Evolutionary conservation across 2,113 vertebrate species (phyloP).

Genomic region (Xenopus laevis): DNA sequence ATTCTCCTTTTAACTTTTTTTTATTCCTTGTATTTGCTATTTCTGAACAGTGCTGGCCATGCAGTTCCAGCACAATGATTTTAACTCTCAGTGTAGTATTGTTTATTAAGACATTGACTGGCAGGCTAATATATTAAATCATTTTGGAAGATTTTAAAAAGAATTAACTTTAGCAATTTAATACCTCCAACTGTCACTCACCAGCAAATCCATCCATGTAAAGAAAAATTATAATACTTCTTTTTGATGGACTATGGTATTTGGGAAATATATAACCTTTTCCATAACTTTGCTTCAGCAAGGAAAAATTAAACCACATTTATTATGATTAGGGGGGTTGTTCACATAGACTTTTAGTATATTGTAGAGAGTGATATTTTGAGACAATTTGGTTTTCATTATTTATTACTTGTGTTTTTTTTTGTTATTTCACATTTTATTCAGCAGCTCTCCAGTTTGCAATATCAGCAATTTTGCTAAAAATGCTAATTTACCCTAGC

Average conservation of each 20-base stretch:
- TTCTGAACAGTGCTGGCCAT: no score
- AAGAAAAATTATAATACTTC: conserved; percentile 53
- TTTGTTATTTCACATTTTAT: no score
- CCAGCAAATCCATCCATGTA: conserved; percentile 62
- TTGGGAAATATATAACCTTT: conserved; percentile 55
- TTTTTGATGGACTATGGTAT: conserved; percentile 55
- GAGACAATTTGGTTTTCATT: no score
- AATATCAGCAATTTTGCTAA: no score
- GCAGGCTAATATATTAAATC: conserved; percentile 76
- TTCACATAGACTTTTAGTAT: no score
- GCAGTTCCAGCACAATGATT: conserved; percentile 61
- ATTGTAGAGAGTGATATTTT: no score
- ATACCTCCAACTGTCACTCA: conserved; percentile 75
- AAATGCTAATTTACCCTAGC: no score
- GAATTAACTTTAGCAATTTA: conserved; percentile 74
- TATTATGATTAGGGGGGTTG: conserved; percentile 59
- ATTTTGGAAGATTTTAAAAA: conserved; percentile 73
- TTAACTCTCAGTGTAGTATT: conserved; percentile 59
- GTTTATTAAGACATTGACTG: conserved; percentile 75
- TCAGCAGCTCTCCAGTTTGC: no score
- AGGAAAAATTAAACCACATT: conserved; percentile 50
- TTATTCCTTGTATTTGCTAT: no score
- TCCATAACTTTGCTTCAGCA: conserved; percentile 33
- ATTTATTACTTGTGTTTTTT: no score
- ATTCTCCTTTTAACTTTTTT: no score